A percentile compares a stretch with the other conserved stretches of the same genome.
phyloP scores from a whole-genome alignment of 1,140 invertebrate genomes.

The Zaprionus taronus region DNA sequence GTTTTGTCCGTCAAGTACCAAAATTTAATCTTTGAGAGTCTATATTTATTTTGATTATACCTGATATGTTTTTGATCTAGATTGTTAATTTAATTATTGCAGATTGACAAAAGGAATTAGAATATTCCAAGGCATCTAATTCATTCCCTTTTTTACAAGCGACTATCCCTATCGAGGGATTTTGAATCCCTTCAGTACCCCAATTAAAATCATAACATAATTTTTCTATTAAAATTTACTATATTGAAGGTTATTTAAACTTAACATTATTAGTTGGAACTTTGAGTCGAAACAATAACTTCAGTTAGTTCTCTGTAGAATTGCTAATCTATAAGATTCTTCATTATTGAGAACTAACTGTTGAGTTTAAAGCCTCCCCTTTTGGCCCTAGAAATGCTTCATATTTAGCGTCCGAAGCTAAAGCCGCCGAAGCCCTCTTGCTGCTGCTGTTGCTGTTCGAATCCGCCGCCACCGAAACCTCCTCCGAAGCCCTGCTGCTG shows the following conservation, averaged over 20 bases:
- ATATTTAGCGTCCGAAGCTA: neutral
- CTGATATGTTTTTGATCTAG: neutral
- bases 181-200: neutral
- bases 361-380: no score
- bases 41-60: neutral
- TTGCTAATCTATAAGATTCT: no score
- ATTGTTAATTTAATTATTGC: neutral
- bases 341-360: no score
- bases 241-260: neutral
- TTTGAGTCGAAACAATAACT: no score
- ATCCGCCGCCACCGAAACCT: neutral
- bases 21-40: no score
- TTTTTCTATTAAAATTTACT: neutral
- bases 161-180: neutral
- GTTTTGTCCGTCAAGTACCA: no score
- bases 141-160: neutral
- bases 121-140: neutral
- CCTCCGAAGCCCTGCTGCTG: neutral
- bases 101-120: neutral
- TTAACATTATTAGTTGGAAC: neutral
- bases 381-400: neutral
- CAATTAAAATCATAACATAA: neutral
- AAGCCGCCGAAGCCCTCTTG: neutral
- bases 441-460: neutral
- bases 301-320: no score